Evolutionary conservation across 2,888 invertebrate genomes (phyloP).

Genomic region (Orchesella flavescens): DNA sequence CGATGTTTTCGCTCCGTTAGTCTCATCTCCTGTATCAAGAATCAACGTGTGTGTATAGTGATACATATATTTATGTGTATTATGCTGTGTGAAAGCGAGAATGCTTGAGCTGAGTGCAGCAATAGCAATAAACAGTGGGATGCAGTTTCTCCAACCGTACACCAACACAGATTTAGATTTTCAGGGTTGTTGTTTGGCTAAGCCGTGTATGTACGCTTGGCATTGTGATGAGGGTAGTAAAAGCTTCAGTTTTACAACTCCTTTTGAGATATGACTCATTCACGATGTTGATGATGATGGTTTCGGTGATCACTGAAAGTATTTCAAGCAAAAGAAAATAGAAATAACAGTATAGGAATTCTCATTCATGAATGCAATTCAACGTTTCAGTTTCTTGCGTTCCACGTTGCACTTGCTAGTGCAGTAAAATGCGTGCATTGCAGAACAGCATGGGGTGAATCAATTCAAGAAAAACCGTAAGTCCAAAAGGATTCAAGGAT

Average conservation of each 20-base stretch:
- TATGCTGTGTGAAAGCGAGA: conserved; percentile 18
- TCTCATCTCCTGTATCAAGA: too few species aligned
- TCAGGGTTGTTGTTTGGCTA: conserved; percentile 2
- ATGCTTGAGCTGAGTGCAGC: conserved; percentile 3
- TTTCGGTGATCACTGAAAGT: conserved; percentile 24
- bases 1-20: too few species aligned
- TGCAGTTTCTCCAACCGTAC: conserved; percentile 17
- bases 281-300: conserved; percentile 31
- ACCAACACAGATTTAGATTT: too few species aligned
- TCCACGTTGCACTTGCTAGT: not conserved
- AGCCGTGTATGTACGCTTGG: conserved; percentile 2
- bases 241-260: conserved; percentile 37
- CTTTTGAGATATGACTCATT: conserved; percentile 52
- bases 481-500: conserved; percentile 5
- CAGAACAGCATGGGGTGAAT: conserved; percentile 54
- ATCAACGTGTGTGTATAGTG: not conserved
- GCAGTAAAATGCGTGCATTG: conserved; percentile 30
- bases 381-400: not conserved
- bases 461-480: conserved; percentile 3
- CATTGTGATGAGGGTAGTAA: not conserved
- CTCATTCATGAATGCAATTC: conserved; percentile 39
- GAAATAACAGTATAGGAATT: conserved; percentile 37
- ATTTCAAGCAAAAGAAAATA: conserved; percentile 58
- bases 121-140: conserved; percentile 26
- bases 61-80: not conserved